phyloP scores from a whole-genome alignment of 35 echinoderm and acorn worm species.

The Apostichopus californicus region DNA sequence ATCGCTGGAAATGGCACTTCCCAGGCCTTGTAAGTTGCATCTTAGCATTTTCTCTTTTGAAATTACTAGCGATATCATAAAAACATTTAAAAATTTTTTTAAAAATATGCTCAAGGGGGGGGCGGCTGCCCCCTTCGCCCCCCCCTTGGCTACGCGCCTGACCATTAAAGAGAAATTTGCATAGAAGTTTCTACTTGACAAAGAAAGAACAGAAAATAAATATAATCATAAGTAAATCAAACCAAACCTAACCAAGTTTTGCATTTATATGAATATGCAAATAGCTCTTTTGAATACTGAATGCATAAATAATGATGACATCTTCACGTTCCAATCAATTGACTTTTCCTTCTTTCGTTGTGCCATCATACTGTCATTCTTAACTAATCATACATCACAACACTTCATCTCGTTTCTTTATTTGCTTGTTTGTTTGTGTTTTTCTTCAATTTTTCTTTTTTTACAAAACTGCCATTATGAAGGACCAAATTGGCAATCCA shows the following conservation, averaged over 20 bases:
- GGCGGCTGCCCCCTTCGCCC: too few relatives aligned
- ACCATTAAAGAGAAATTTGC: not conserved
- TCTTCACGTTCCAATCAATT: not conserved
- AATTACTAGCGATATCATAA: too few relatives aligned
- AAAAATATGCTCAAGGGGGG: too few relatives aligned
- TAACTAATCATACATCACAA: not conserved
- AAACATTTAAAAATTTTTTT: too few relatives aligned
- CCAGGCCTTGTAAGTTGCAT: too few relatives aligned
- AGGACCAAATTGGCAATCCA: conserved; percentile 27
- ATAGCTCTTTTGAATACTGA: not conserved
- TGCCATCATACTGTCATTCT: not conserved
- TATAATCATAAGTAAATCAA: not conserved
- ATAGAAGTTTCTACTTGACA: conserved; percentile 13
- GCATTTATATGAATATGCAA: not conserved
- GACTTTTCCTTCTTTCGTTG: not conserved
- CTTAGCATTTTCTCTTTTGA: too few relatives aligned
- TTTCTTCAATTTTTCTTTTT: conserved; percentile 27
- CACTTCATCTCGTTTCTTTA: not conserved
- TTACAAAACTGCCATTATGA: conserved; percentile 31
- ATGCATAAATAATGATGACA: not conserved
- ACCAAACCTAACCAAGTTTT: not conserved
- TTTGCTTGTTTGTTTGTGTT: not conserved
- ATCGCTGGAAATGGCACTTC: too few relatives aligned
- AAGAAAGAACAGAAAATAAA: not conserved
- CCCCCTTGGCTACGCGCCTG: too few relatives aligned